These are phyloP conservation scores for Hydraecia micacea DNA, from an alignment of 2,888 invertebrate genomes.

Conservation along the genomic window DNA sequence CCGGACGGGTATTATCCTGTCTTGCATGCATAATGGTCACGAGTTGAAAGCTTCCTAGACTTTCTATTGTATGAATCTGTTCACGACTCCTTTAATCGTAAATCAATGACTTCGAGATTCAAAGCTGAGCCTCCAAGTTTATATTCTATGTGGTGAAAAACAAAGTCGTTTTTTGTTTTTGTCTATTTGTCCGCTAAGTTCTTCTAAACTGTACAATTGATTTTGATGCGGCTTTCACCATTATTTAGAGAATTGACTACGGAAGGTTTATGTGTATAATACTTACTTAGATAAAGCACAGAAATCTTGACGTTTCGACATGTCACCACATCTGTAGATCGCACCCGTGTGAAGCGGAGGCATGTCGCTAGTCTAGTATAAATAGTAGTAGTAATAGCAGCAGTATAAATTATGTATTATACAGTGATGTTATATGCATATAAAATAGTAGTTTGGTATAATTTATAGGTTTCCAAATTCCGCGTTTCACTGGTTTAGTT, in stretches of 20 bases:
- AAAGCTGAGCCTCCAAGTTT: constrained; percentile 3
- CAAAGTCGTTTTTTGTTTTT: not conserved
- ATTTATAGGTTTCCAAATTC: constrained; percentile 48
- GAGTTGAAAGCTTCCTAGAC: constrained; percentile 72
- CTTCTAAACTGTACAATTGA: not conserved
- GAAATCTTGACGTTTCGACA: no score
- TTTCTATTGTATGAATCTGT: constrained; percentile 74
- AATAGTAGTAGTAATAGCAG: not conserved
- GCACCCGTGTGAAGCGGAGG: not conserved
- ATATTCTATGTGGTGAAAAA: not conserved
- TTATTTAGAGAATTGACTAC: not conserved
- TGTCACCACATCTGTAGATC: not conserved
- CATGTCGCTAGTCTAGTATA: not conserved
- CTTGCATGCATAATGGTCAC: constrained; percentile 72
- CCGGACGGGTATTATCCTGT: constrained; percentile 64
- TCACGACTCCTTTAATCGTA: constrained; percentile 70
- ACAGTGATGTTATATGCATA: constrained; percentile 46
- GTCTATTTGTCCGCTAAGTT: not conserved
- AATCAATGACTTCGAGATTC: constrained; percentile 57
- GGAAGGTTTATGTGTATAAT: not conserved
- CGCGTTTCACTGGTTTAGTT: constrained; percentile 47
- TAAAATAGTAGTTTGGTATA: constrained; percentile 39
- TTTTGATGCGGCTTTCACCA: not conserved
- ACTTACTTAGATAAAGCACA: not conserved
- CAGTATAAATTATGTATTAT: constrained; percentile 34